phyloP scores from a whole-genome alignment of 2,888 invertebrate genomes.

The Pasiphila rectangulata region DNA sequence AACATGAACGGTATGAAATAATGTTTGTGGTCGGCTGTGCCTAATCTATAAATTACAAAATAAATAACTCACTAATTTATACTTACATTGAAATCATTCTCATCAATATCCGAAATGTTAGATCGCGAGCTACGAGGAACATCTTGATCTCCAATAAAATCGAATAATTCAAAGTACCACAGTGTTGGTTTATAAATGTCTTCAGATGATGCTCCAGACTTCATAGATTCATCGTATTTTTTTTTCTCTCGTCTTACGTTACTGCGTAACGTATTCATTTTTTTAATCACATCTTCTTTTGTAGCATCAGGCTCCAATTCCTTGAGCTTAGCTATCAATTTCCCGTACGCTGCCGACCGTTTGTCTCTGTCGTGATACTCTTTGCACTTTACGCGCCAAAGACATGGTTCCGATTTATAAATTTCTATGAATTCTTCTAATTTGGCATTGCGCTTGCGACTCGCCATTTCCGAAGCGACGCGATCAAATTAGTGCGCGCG shows the following conservation, averaged over 20 bases:
- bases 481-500: conserved; percentile 6
- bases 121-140: conserved; percentile 9
- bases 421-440: conserved; percentile 17
- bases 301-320: conserved; percentile 19
- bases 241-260: conserved; percentile 20
- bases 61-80: conserved; percentile 7
- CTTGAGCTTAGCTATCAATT: conserved; percentile 11
- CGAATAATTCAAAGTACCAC: conserved; percentile 36
- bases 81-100: conserved; percentile 15
- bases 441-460: conserved; percentile 13
- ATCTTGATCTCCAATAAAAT: conserved; percentile 27
- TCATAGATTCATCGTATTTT: conserved; percentile 29
- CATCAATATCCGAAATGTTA: conserved; percentile 11
- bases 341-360: conserved; percentile 13
- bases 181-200: conserved; percentile 30
- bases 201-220: conserved; percentile 29
- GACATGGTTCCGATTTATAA: conserved; percentile 20
- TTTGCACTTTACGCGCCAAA: conserved; percentile 21
- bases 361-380: conserved; percentile 20
- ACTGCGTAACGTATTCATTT: conserved; percentile 2
- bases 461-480: conserved; percentile 8
- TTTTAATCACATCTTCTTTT: not conserved
- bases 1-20: conserved; percentile 4
- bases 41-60: conserved; percentile 7
- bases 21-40: conserved; percentile 5